Base-by-base conservation (phyloP, 2,113 vertebrate genomes). In the Pan troglodytes region DNA sequence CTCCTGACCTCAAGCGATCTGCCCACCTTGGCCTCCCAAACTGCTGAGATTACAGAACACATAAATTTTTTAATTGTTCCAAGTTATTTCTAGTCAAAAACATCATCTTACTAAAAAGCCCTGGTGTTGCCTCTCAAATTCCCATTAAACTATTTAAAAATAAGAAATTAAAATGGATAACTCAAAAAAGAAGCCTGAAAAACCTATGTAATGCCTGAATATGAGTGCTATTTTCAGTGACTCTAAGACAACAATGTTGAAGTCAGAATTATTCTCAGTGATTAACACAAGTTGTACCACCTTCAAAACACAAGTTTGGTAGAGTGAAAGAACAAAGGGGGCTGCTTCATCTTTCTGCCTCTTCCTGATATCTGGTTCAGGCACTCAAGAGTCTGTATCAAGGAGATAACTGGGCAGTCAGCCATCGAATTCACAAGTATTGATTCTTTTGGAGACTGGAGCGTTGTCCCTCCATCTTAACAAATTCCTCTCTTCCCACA, bases 81-180 rank as follows among this genome's bases (percentile, higher is more conserved):
- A 81, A 92, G 81, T 78, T 57, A 73, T 91, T 80, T 78, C 18
- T 89, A 89, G 32, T 92, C 75, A 83, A 92, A 89, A 94, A 76
- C 1, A 68, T 79, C 64, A 79, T 70, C 40, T 79, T 81, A 4
- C 3, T 82, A 89, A 76, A 17, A 96, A 92, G 72, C 38, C 45
- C 57, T 57, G 11, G 35, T 73, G 11, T 52, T 90, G 12, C 18
- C 3, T 78, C n/a, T 96, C n/a, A 79, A 70, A 80, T 91, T 73
- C 17, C 6, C 40, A 81, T 38, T 61, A 80, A 86, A 40, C 5
- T 55, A 61, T 57, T 84, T 95, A 32, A 97, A 89, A 83, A 87
- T 4, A 88, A 61, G 2, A 84, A 84, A 88, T 81, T 67, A 52
- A 89, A 94, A 92, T 30, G 3, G 6, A 38, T 76, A 84, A 67